Conservation (phyloP, 2,113 vertebrate species). For the Lamprotornis superbus region DNA sequence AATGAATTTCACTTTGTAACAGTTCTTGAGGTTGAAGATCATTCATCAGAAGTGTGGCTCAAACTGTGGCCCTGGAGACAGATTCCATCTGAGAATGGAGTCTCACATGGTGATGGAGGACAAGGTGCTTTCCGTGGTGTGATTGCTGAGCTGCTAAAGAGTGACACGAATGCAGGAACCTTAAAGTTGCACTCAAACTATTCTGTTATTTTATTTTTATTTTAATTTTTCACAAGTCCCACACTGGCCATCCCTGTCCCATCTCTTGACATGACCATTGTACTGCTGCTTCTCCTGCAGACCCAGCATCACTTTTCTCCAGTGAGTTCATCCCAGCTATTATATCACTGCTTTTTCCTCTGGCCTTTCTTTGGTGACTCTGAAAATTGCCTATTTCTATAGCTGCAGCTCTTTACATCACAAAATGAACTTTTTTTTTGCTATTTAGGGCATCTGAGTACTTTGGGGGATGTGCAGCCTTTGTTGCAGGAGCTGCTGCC, state of each 20-base stretch:
- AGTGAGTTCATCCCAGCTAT: neutral
- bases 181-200: neutral
- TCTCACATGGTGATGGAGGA: neutral
- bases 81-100: neutral
- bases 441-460: neutral
- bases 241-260: neutral
- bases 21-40: neutral
- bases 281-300: neutral
- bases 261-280: neutral
- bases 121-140: neutral
- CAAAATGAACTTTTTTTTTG: neutral
- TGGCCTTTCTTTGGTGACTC: neutral
- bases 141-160: neutral
- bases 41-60: neutral
- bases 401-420: neutral
- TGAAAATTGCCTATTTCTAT: neutral
- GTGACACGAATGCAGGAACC: neutral
- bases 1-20: neutral
- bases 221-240: neutral
- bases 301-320: neutral
- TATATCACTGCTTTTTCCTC: neutral
- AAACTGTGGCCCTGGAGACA: neutral
- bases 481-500: neutral
- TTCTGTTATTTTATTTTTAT: neutral
- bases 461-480: neutral